Evolutionary conservation across 2,888 invertebrate species (phyloP).

Genomic region (Chloromyia formosa): DNA sequence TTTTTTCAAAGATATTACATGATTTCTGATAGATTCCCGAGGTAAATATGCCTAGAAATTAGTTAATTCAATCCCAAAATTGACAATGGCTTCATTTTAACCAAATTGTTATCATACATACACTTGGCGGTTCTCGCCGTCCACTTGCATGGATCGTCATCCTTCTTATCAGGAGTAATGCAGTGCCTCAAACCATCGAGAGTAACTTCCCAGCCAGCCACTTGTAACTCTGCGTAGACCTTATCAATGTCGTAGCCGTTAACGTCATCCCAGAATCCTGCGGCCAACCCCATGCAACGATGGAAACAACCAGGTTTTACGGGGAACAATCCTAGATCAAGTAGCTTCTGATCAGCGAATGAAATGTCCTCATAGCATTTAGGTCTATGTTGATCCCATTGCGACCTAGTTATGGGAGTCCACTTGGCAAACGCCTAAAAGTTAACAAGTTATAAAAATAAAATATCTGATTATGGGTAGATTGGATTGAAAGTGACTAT

Average conservation of each 20-base stretch:
- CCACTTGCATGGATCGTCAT: conserved; percentile 28
- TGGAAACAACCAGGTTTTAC: conserved; percentile 2
- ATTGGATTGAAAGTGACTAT: too few species aligned
- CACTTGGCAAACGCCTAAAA: conserved; percentile 2
- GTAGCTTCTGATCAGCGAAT: background rate
- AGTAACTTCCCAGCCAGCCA: background rate
- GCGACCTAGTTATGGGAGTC: background rate
- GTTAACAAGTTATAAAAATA: background rate
- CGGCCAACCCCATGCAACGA: background rate
- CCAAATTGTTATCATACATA: too few species aligned
- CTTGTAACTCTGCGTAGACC: background rate
- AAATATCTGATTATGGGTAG: background rate
- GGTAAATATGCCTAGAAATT: too few species aligned
- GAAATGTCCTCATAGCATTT: conserved; percentile 1
- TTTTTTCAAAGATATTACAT: too few species aligned
- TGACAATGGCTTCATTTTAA: too few species aligned
- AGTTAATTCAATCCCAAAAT: too few species aligned
- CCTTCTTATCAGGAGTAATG: background rate
- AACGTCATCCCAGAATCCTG: background rate
- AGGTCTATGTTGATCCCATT: background rate
- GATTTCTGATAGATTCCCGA: too few species aligned
- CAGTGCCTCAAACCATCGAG: conserved; percentile 4
- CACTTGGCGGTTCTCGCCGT: background rate
- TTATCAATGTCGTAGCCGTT: conserved; percentile 1
- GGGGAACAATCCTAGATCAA: background rate